These are phyloP conservation scores for Gulo gulo DNA, from an alignment of 2,113 vertebrate species.

Conservation along the genomic window DNA sequence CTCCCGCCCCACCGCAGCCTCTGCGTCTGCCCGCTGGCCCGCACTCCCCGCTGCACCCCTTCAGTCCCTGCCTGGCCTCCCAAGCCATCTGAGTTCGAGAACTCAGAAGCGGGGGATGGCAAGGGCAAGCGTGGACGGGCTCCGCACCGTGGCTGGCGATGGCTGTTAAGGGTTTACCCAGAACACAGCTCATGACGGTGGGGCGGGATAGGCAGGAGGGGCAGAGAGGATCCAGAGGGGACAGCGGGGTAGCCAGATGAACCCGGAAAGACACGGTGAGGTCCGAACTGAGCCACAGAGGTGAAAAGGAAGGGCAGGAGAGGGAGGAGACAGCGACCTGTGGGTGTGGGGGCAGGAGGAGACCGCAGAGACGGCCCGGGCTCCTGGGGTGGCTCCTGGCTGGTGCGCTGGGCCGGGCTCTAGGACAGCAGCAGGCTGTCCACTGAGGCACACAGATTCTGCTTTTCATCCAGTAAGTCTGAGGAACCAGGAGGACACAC, in stretches of 20 bases:
- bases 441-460: not conserved
- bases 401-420: not conserved
- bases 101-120: not conserved
- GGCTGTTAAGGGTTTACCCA: not conserved
- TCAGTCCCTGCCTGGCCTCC: not conserved
- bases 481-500: not conserved
- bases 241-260: not conserved
- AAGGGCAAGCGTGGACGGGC: not conserved
- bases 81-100: not conserved
- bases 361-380: fast-evolving
- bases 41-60: not conserved
- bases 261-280: not conserved
- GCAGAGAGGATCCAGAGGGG: not conserved
- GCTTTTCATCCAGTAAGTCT: not conserved
- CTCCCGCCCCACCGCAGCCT: not conserved
- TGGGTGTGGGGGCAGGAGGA: too few species aligned
- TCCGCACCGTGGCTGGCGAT: not conserved
- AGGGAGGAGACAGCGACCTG: too few species aligned
- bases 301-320: not conserved
- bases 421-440: not conserved
- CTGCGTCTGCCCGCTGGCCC: not conserved
- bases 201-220: not conserved
- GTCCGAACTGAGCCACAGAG: not conserved
- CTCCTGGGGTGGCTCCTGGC: not conserved
- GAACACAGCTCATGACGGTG: not conserved